Evolutionary conservation across 2,888 invertebrate genomes (phyloP).

Genomic region (Drosophila quinaria): DNA sequence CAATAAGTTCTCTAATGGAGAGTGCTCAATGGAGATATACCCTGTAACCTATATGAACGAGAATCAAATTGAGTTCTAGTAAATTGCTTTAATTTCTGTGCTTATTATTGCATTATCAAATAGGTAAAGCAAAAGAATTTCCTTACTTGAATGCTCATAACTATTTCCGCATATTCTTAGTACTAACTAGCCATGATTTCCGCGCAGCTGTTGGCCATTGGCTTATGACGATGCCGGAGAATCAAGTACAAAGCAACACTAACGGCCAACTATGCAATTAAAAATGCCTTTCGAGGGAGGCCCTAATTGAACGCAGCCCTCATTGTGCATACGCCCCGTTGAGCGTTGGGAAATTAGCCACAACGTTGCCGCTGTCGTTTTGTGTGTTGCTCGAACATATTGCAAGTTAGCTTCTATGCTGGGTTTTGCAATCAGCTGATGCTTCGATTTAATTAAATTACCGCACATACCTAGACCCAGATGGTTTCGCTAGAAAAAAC

Average conservation of each 20-base stretch:
- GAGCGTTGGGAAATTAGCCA: slow-evolving; percentile 67
- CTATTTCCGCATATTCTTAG: not conserved
- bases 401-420: slow-evolving; percentile 8
- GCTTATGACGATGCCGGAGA: slow-evolving; percentile 23
- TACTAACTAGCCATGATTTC: not conserved
- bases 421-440: slow-evolving; percentile 72
- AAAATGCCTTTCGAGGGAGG: slow-evolving; percentile 50
- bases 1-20: not conserved
- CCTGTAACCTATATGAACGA: not conserved
- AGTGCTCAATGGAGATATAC: not conserved
- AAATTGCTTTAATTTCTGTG: not conserved
- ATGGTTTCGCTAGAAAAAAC: slow-evolving; percentile 23
- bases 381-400: slow-evolving; percentile 1
- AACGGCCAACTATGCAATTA: slow-evolving; percentile 57
- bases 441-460: slow-evolving; percentile 78
- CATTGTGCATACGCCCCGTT: slow-evolving; percentile 71
- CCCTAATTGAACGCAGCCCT: slow-evolving; percentile 5
- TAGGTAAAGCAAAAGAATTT: not conserved
- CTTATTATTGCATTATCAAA: not conserved
- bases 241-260: slow-evolving; percentile 46
- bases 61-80: not conserved
- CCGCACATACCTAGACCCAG: slow-evolving; percentile 59
- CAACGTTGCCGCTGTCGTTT: slow-evolving; percentile 16
- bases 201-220: slow-evolving; percentile 13
- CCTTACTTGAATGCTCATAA: not conserved